These are phyloP conservation scores for Bombylius discolor DNA, from an alignment of 2,888 invertebrate species.

Conservation along the genomic window DNA sequence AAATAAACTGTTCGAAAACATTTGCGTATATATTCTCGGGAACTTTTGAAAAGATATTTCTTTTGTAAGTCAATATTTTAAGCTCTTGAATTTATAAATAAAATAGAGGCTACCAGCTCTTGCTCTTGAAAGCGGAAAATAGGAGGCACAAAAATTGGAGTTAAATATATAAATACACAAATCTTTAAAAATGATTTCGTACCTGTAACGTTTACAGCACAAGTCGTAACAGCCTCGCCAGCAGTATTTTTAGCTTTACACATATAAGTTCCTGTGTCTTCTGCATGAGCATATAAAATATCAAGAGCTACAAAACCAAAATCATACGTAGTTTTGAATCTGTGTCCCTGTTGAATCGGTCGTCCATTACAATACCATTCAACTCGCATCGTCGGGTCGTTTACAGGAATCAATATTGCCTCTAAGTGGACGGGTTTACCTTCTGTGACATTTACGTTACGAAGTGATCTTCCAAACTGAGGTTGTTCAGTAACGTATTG, in stretches of 20 bases:
- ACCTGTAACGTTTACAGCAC: slow-evolving; percentile 74
- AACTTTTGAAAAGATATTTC: too few species aligned
- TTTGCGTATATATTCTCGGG: too few species aligned
- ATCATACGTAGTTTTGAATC: slow-evolving; percentile 92
- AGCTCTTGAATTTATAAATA: background rate
- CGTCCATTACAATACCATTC: slow-evolving; percentile 96
- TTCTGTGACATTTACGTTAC: slow-evolving; percentile 74
- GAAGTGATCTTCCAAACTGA: slow-evolving; percentile 77
- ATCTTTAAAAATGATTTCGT: slow-evolving; percentile 34
- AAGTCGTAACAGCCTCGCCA: slow-evolving; percentile 90
- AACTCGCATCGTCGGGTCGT: slow-evolving; percentile 96
- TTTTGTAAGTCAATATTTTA: too few species aligned
- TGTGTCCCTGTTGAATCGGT: slow-evolving; percentile 84
- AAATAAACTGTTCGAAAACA: too few species aligned
- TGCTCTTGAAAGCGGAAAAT: too few species aligned
- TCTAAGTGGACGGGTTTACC: slow-evolving; percentile 83
- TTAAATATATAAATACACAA: background rate
- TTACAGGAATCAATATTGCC: slow-evolving; percentile 89
- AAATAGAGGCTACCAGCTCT: too few species aligned
- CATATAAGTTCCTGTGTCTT: slow-evolving; percentile 94
- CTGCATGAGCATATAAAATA: slow-evolving; percentile 89
- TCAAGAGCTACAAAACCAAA: slow-evolving; percentile 96
- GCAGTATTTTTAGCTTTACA: slow-evolving; percentile 90
- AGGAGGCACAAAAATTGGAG: too few species aligned
- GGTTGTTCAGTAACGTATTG: slow-evolving; percentile 69